phyloP scores from a whole-genome alignment of 2,888 invertebrate species.

The Troides aeacus region DNA sequence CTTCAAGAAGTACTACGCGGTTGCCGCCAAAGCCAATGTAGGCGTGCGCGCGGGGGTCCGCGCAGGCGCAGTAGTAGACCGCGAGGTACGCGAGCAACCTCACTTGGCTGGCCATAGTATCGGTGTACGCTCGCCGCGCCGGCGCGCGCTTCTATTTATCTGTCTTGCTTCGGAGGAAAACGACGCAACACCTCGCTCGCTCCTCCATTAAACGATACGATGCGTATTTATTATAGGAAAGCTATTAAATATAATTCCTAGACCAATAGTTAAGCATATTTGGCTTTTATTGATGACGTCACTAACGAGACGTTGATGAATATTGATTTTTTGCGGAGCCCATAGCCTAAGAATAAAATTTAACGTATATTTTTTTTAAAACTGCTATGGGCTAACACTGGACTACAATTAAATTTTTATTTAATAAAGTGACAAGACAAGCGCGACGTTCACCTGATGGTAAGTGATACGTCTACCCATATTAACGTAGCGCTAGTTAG shows the following conservation, averaged over 20 bases:
- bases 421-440: no score
- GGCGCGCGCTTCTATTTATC: conserved; percentile 41
- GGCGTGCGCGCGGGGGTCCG: conserved; percentile 40
- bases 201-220: background rate
- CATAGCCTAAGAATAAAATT: no score
- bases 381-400: no score
- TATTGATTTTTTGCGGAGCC: no score
- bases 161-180: conserved; percentile 26
- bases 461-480: no score
- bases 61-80: conserved; percentile 41
- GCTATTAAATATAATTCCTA: background rate
- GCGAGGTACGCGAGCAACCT: conserved; percentile 45
- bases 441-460: no score
- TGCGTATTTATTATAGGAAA: background rate
- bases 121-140: conserved; percentile 18
- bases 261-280: no score
- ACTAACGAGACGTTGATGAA: no score
- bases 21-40: conserved; percentile 26
- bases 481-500: no score
- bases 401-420: no score
- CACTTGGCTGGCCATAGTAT: conserved; percentile 34
- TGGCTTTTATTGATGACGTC: no score
- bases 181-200: background rate
- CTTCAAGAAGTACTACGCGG: background rate
- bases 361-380: no score